Base-by-base conservation (phyloP, 2,113 vertebrate species). In the Aythya baeri region DNA sequence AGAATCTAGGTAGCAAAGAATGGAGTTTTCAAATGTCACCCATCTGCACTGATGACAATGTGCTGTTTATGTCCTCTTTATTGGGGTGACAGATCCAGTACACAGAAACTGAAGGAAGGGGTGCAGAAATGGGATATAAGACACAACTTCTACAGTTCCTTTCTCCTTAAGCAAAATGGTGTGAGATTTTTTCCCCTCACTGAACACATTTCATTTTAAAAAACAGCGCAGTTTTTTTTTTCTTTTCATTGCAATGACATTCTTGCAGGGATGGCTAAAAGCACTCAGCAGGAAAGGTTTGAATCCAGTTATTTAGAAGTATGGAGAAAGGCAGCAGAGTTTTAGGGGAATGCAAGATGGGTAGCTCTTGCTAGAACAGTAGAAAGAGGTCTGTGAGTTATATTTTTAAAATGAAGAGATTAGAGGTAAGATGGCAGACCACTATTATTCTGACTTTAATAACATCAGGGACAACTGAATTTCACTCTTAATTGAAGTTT, bases 401-500 rank as follows among this genome's bases (percentile, higher is more conserved):
- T n/a, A 20, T 55, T 90, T 77, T 58, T 50, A 65, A 80, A 78
- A 55, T 25, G 49, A 46, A 23, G 21, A 54, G 27, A 78, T 86
- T 81, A 27, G 57, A 72, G 68, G 38, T 54, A 65, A 74, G 43
- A 31, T 61, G 68, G 23, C 58, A 61, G 25, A 65, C 52, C 81
- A 49, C 72, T 88, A 92, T 91, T 80, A 68, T 83, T 88, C 72
- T 78, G 83, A 29, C 84, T 94, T 72, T 44, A 92, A 75, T 81
- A 91, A 61, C 52, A 50, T 32, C 65, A 81, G 68, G 50, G 29
- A 70, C 68, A 89, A 73, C n/a, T 73, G 65, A 75, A 78, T 80
- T 86, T 88, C 43, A n/a, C 52, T 94, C 68, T 86, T 92, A 94
- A 89, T 77, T 92, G 77, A 92, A 94, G 86, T 41, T 90, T 52